These are phyloP conservation scores for Plotosus lineatus DNA, from an alignment of 2,113 vertebrate genomes.

Conservation along the genomic window DNA sequence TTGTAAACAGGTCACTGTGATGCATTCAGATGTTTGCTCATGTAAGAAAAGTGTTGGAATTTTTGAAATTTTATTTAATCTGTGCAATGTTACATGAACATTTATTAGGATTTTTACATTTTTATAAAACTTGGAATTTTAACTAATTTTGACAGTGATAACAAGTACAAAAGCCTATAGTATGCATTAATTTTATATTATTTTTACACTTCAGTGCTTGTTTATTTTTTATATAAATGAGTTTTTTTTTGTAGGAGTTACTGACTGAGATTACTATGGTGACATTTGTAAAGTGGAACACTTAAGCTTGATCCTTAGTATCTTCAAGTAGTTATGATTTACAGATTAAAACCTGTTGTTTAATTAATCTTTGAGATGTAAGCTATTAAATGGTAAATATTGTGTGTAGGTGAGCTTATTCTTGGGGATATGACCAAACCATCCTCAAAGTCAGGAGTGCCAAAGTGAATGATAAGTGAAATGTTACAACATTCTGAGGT, in stretches of 20 bases:
- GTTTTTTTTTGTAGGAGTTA: not conserved
- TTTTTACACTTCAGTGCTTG: not conserved
- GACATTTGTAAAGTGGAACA: too few relatives aligned
- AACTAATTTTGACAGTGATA: slow-evolving; percentile 10
- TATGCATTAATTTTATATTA: not conserved
- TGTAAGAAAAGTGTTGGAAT: not conserved
- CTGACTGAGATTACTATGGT: not conserved
- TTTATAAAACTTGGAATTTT: slow-evolving; percentile 22
- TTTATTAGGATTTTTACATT: slow-evolving; percentile 23
- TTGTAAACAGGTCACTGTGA: not conserved
- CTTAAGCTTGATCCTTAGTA: too few relatives aligned
- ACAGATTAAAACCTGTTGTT: too few relatives aligned
- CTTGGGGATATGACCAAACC: too few relatives aligned
- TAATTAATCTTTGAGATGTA: too few relatives aligned
- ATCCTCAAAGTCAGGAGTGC: too few relatives aligned
- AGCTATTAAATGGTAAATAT: too few relatives aligned
- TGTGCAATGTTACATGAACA: not conserved
- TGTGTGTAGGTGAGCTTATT: too few relatives aligned
- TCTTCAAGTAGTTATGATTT: too few relatives aligned
- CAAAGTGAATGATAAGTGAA: too few relatives aligned
- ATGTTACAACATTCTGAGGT: too few relatives aligned
- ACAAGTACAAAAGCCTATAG: not conserved
- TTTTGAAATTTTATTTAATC: slow-evolving; percentile 8
- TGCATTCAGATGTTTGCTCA: not conserved
- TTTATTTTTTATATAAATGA: not conserved